Evolutionary conservation across 2,888 invertebrate species (phyloP).

Genomic region (Sceliomorpha sp.): DNA sequence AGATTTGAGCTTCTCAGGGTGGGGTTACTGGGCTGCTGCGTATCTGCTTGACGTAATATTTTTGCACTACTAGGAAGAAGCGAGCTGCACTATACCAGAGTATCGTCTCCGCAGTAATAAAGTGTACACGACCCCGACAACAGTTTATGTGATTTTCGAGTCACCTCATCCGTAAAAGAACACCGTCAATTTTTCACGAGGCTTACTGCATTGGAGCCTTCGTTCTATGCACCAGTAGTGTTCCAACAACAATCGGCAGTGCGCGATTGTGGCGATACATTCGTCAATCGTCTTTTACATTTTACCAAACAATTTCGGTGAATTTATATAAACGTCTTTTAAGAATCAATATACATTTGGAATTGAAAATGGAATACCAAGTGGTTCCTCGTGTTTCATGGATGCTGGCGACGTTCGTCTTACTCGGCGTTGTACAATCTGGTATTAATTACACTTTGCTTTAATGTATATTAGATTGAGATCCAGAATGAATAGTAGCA

Average conservation of each 20-base stretch:
- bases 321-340: too few species aligned
- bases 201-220: not conserved
- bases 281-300: not conserved
- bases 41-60: conserved; percentile 46
- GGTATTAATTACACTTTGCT: conserved; percentile 26
- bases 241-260: too few species aligned
- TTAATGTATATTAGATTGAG: too few species aligned
- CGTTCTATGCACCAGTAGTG: conserved; percentile 12
- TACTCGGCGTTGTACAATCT: conserved; percentile 32
- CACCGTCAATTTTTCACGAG: not conserved
- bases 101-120: conserved; percentile 29
- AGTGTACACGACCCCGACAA: conserved; percentile 15
- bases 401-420: conserved; percentile 20
- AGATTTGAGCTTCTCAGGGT: conserved; percentile 30
- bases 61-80: conserved; percentile 45
- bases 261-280: conserved; percentile 7
- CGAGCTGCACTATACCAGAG: conserved; percentile 33
- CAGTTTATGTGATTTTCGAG: conserved; percentile 9
- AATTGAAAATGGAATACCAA: conserved; percentile 13
- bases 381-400: conserved; percentile 24
- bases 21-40: conserved; percentile 40
- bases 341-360: too few species aligned
- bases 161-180: not conserved
- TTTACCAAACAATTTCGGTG: too few species aligned
- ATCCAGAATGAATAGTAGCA: too few species aligned